Percentiles rank a stretch among this genome's conserved stretches.
phyloP scores from a whole-genome alignment of 2,797 vertebrate genomes.

The Lateolabrax maculatus region DNA sequence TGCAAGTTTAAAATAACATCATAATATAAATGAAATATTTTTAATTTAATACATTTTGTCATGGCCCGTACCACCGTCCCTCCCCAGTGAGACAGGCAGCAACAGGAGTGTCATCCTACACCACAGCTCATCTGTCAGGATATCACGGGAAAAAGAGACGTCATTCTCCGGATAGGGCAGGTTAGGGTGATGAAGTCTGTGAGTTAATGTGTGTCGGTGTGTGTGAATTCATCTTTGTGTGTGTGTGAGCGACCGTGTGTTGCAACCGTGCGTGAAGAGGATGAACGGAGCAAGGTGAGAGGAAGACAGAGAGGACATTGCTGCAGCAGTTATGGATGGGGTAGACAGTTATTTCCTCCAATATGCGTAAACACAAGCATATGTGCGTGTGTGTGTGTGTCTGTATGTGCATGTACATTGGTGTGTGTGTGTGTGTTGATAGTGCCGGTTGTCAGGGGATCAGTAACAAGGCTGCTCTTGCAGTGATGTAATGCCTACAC shows the following conservation, averaged over 20 bases:
- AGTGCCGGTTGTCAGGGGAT: constrained; percentile 82
- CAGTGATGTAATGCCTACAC: constrained; percentile 87
- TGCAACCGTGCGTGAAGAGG: constrained; percentile 22
- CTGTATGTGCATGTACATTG: constrained; percentile 30
- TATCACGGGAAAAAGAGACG: constrained; percentile 75
- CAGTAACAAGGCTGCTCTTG: constrained; percentile 84
- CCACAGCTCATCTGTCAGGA: constrained; percentile 81
- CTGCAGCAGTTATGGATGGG: constrained; percentile 14
- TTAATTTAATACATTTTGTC: constrained; percentile 28
- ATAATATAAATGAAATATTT: constrained; percentile 20
- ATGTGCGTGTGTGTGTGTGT: constrained; percentile 20
- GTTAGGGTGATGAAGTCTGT: constrained; percentile 61
- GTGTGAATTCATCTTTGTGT: constrained; percentile 32
- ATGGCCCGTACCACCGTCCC: not conserved
- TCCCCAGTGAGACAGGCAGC: constrained; percentile 64
- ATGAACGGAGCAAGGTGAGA: constrained; percentile 50
- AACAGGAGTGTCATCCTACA: constrained; percentile 77
- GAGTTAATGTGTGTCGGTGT: constrained; percentile 58
- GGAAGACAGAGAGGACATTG: constrained; percentile 44
- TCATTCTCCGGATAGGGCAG: constrained; percentile 72
- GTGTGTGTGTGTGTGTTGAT: constrained; percentile 70
- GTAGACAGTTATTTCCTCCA: constrained; percentile 44
- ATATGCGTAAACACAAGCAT: constrained; percentile 57
- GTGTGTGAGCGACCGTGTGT: constrained; percentile 24
- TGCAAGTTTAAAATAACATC: too few relatives aligned